Percentiles rank a stretch among this genome's conserved stretches.
phyloP scores from a whole-genome alignment of 64 coral and sea anemone genomes.

The Pocillopora verrucosa region DNA sequence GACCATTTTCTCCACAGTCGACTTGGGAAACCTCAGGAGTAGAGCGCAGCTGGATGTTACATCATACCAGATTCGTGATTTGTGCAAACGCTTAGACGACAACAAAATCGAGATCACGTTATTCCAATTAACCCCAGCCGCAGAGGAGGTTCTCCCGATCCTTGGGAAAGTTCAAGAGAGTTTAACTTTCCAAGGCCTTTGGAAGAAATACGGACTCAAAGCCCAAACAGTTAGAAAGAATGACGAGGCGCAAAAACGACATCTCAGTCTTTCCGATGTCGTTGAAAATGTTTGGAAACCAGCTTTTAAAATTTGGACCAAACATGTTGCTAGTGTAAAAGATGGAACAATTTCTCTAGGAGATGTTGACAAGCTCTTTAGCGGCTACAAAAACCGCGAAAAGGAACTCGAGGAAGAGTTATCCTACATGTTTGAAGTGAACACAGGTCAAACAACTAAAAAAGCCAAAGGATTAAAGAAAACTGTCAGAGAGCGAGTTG shows the following conservation, averaged over 20 bases:
- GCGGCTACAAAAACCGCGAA: not conserved
- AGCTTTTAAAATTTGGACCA: not conserved
- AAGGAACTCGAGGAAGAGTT: constrained; percentile 25
- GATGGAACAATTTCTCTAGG: constrained; percentile 24
- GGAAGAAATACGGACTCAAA: constrained; percentile 11
- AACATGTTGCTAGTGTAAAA: not conserved
- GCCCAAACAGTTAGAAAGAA: constrained; percentile 1
- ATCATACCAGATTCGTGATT: not conserved
- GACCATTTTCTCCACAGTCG: not conserved
- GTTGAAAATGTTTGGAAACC: constrained; percentile 33
- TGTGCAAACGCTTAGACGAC: not conserved
- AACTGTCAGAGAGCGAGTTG: not conserved
- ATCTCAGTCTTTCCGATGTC: constrained; percentile 27
- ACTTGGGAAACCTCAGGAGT: not conserved
- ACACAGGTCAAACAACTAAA: not conserved
- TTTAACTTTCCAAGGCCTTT: constrained; percentile 31
- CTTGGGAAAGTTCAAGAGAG: not conserved
- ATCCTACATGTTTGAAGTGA: not conserved
- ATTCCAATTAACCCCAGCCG: constrained; percentile 11
- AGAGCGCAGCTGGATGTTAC: not conserved
- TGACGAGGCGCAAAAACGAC: not conserved
- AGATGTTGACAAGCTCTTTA: constrained; percentile 46
- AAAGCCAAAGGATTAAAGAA: not conserved
- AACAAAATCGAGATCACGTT: constrained; percentile 2
- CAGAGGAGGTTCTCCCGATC: not conserved